phyloP scores from a whole-genome alignment of 2,888 invertebrate genomes.

The Crematogaster levior region DNA sequence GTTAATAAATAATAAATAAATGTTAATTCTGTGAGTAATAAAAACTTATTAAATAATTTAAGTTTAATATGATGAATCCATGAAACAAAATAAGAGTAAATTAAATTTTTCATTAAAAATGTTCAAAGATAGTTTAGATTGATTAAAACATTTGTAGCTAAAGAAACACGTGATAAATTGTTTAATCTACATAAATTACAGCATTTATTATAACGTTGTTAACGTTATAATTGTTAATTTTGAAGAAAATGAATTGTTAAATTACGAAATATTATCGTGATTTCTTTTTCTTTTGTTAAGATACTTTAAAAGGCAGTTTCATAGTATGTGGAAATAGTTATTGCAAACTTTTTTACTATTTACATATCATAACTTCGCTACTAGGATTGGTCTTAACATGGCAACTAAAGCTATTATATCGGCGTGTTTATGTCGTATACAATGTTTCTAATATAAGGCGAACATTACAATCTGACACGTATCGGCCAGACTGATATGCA shows the following conservation, averaged over 20 bases:
- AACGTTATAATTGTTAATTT: neutral
- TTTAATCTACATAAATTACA: neutral
- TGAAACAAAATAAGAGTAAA: neutral
- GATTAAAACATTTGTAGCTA: neutral
- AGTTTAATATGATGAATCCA: neutral
- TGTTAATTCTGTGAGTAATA: neutral
- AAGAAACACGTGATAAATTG: neutral
- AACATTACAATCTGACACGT: conserved; percentile 56
- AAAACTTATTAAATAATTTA: neutral
- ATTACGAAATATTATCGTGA: neutral
- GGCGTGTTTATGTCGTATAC: conserved; percentile 52
- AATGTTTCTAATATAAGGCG: conserved; percentile 42
- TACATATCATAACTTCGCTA: neutral
- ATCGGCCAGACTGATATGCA: conserved; percentile 64
- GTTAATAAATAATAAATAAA: neutral
- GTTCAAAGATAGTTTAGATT: neutral
- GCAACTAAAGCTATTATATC: neutral
- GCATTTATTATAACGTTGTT: neutral
- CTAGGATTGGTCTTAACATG: neutral
- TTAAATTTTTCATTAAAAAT: neutral
- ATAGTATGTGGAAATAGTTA: neutral
- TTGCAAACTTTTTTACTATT: neutral
- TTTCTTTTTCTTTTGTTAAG: neutral
- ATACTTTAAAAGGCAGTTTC: neutral
- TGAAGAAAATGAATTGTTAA: neutral